A percentile compares a stretch with the other conserved stretches of the same genome.
Conservation (phyloP, 2,888 invertebrate genomes). For the Diploptera punctata region DNA sequence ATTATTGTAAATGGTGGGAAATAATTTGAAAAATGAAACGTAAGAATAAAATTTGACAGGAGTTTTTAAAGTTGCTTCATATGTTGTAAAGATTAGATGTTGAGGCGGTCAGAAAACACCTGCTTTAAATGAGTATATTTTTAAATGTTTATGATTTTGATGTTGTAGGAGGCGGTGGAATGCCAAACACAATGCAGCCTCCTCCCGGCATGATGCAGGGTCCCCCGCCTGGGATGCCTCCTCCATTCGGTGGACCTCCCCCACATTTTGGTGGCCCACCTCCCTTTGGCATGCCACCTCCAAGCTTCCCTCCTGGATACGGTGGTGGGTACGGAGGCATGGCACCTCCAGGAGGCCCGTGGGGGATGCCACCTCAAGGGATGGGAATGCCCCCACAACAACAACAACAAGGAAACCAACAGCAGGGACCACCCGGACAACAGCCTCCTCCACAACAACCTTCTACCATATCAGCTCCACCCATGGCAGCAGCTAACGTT, state of each 20-base stretch:
- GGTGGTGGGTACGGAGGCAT: slow-evolving; percentile 52
- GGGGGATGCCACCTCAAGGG: slow-evolving; percentile 52
- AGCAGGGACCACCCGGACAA: slow-evolving; percentile 33
- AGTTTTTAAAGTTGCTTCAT: too few relatives aligned
- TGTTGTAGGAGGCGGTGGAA: slow-evolving; percentile 44
- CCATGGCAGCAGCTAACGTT: slow-evolving; percentile 32
- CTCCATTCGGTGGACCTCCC: slow-evolving; percentile 48
- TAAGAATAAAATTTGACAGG: too few relatives aligned
- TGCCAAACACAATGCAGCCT: slow-evolving; percentile 47
- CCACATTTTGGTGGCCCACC: slow-evolving; percentile 54
- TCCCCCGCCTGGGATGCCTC: slow-evolving; percentile 47
- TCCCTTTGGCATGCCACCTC: slow-evolving; percentile 74
- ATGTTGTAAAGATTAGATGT: too few relatives aligned
- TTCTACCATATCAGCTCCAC: slow-evolving; percentile 38
- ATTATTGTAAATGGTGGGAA: too few relatives aligned
- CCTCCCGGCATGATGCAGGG: slow-evolving; percentile 46
- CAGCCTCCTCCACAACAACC: slow-evolving; percentile 26
- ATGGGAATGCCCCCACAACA: slow-evolving; percentile 44
- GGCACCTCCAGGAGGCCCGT: slow-evolving; percentile 51
- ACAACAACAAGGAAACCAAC: slow-evolving; percentile 36
- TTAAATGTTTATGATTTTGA: too few relatives aligned
- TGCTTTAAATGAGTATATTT: too few relatives aligned
- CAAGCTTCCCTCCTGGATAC: slow-evolving; percentile 60
- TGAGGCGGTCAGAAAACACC: too few relatives aligned
- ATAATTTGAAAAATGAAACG: too few relatives aligned